These are phyloP conservation scores for Pitangus sulphuratus DNA, from an alignment of 2,797 vertebrate species.

Conservation along the genomic window DNA sequence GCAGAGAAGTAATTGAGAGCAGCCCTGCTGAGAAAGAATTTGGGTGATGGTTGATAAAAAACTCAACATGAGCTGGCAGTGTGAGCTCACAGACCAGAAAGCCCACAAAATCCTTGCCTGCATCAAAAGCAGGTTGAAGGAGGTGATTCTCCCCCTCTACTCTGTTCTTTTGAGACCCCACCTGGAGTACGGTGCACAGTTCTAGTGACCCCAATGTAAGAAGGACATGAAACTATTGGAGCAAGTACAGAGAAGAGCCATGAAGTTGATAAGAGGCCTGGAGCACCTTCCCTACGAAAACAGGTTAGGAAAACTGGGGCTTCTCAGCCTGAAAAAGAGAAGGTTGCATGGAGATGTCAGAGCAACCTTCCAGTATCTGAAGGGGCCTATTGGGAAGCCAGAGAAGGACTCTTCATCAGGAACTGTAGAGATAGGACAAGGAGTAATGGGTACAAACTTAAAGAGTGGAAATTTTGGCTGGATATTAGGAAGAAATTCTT, in stretches of 20 bases:
- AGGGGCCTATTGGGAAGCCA: background rate
- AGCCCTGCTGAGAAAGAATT: background rate
- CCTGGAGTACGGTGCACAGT: background rate
- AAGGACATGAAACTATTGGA: background rate
- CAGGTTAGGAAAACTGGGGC: background rate
- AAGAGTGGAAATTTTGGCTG: background rate
- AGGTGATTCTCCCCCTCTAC: background rate
- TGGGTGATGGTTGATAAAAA: background rate
- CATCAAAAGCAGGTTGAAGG: background rate
- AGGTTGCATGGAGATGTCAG: background rate
- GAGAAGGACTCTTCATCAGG: background rate
- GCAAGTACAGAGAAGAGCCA: background rate
- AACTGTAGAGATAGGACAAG: background rate
- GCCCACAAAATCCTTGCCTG: background rate
- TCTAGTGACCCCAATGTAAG: background rate
- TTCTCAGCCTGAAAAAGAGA: background rate
- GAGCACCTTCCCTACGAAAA: background rate
- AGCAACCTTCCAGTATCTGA: background rate
- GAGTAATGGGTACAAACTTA: background rate
- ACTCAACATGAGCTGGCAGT: accelerated
- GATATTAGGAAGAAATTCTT: background rate
- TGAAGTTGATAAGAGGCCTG: background rate
- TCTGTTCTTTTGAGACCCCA: background rate
- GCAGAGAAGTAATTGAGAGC: background rate
- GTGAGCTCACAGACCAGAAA: accelerated